A percentile compares a stretch with the other conserved stretches of the same genome.
Conservation (phyloP, 1,140 invertebrate species). For the Meloidogyne exigua region DNA sequence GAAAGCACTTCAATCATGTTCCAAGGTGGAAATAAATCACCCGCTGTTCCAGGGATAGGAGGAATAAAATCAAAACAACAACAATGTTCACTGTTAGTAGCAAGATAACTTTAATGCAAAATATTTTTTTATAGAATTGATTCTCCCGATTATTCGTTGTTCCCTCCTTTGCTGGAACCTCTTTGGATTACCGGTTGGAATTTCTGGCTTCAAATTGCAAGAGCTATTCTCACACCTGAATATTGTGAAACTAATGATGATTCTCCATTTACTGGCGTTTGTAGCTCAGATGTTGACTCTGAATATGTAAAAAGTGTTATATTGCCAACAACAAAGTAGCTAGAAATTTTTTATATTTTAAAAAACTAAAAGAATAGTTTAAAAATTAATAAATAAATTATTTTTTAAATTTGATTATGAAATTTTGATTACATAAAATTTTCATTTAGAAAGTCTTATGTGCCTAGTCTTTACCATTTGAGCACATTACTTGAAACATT, state of each 20-base stretch:
- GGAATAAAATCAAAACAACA: background rate
- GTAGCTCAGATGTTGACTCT: background rate
- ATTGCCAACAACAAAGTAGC: slow-evolving; percentile 17
- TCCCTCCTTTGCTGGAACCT: slow-evolving; percentile 37
- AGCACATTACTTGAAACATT: slow-evolving; percentile 58
- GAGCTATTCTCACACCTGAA: slow-evolving; percentile 39
- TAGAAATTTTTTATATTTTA: background rate
- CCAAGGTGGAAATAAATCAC: slow-evolving; percentile 1
- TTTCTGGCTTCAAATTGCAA: slow-evolving; percentile 41
- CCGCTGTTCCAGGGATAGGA: background rate
- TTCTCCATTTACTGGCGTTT: background rate
- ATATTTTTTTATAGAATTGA: background rate
- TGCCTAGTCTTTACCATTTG: slow-evolving; percentile 59
- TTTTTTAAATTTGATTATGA: too few species aligned
- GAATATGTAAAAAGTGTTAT: background rate
- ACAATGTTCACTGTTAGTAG: background rate
- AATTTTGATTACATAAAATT: background rate
- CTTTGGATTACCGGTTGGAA: slow-evolving; percentile 55
- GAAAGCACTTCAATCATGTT: background rate
- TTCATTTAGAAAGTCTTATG: slow-evolving; percentile 32
- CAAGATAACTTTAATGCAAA: background rate
- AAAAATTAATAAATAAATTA: too few species aligned
- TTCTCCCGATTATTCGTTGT: slow-evolving; percentile 26
- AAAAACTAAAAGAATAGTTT: too few species aligned
- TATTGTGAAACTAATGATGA: slow-evolving; percentile 29